Percentiles rank a stretch among this genome's conserved stretches.
Conservation (phyloP, 2,797 vertebrate species). For the Danionella dracula region DNA sequence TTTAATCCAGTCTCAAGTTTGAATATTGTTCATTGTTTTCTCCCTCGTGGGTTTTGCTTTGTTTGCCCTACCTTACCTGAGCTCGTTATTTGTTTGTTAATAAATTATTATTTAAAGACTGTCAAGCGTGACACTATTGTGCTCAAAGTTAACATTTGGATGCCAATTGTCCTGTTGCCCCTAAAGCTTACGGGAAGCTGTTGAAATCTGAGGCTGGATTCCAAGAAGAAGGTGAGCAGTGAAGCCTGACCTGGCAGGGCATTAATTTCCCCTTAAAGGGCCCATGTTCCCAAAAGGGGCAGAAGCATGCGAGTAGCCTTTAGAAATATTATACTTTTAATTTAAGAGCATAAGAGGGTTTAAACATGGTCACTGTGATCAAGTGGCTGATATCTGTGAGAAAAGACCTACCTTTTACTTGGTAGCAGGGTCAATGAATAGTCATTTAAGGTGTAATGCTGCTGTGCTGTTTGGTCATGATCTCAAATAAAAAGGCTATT, state of each 20-base stretch:
- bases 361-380: constrained; percentile 27
- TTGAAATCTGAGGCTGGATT: constrained; percentile 23
- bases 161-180: constrained; percentile 30
- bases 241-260: constrained; percentile 46
- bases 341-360: constrained; percentile 46
- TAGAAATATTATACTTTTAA: constrained; percentile 54
- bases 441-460: constrained; percentile 9
- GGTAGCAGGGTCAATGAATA: constrained; percentile 9
- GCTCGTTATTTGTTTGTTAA: too few species aligned
- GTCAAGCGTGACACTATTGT: too few species aligned
- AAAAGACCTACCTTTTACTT: constrained; percentile 45
- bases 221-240: constrained; percentile 38
- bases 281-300: constrained; percentile 29
- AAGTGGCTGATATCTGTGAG: constrained; percentile 53
- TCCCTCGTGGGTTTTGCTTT: too few species aligned
- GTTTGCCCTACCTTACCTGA: too few species aligned
- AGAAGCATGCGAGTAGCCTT: constrained; percentile 40
- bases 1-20: too few species aligned
- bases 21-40: too few species aligned
- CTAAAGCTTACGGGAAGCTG: constrained; percentile 14
- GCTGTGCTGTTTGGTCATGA: constrained; percentile 3
- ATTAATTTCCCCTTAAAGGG: constrained; percentile 24
- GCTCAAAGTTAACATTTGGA: too few species aligned
- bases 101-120: too few species aligned
- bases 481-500: not conserved